A percentile compares a stretch with the other conserved stretches of the same genome.
phyloP scores from a whole-genome alignment of 2,888 invertebrate genomes.

The Tenthredo amoena region DNA sequence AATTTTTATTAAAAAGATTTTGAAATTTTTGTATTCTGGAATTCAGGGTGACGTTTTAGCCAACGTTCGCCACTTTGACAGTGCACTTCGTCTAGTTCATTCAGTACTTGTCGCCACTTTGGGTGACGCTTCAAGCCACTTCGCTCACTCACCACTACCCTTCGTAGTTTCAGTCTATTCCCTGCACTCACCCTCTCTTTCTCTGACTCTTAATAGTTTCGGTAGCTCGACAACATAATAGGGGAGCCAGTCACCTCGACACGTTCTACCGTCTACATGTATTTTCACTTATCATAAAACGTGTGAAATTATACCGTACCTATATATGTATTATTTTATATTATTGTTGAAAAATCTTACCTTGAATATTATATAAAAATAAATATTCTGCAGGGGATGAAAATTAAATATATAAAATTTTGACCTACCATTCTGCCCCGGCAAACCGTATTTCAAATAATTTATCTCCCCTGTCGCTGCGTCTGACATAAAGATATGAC shows the following conservation, averaged over 20 bases:
- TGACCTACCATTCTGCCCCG: neutral
- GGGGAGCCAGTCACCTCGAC: neutral
- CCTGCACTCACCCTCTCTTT: neutral
- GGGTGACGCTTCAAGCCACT: slow-evolving; percentile 37
- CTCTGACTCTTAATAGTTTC: slow-evolving; percentile 14
- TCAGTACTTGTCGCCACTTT: slow-evolving; percentile 37
- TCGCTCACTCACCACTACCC: neutral
- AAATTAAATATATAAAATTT: neutral
- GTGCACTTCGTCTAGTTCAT: slow-evolving; percentile 13
- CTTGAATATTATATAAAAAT: no score
- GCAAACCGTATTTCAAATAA: neutral
- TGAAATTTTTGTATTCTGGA: neutral
- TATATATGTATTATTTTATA: neutral
- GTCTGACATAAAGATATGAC: neutral
- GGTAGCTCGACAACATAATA: neutral
- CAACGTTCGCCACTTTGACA: neutral
- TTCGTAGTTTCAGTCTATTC: neutral
- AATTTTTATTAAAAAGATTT: neutral
- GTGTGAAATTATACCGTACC: neutral
- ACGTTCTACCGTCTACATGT: neutral
- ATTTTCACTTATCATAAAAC: slow-evolving; percentile 3
- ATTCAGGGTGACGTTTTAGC: neutral
- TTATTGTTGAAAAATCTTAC: no score
- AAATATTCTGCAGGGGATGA: neutral
- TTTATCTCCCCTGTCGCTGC: neutral